phyloP scores from a whole-genome alignment of 2,797 vertebrate genomes.

The Psittacula echo region DNA sequence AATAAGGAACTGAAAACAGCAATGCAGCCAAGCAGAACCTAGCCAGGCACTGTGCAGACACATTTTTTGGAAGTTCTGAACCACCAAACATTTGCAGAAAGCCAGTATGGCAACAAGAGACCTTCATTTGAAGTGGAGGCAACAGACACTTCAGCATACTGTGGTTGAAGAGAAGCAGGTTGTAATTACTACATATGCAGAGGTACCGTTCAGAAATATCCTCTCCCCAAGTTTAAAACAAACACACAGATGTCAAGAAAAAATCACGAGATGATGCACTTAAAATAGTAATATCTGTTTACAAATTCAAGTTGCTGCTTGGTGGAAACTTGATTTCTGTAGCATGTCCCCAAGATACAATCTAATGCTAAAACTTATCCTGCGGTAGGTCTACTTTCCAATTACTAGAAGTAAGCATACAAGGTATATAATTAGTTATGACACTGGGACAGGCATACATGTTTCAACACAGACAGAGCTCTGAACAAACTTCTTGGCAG shows the following conservation, averaged over 20 bases:
- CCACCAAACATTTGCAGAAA: slow-evolving; percentile 11
- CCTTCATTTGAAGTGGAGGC: slow-evolving; percentile 52
- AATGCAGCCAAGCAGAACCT: slow-evolving; percentile 10
- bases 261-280: slow-evolving; percentile 57
- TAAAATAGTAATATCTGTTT: slow-evolving; percentile 77
- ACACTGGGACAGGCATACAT: slow-evolving; percentile 80
- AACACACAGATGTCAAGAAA: slow-evolving; percentile 69
- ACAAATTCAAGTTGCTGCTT: slow-evolving; percentile 75
- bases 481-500: slow-evolving; percentile 81
- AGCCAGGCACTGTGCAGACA: background rate
- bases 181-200: slow-evolving; percentile 48
- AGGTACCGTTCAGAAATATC: slow-evolving; percentile 43
- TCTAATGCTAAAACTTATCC: slow-evolving; percentile 76
- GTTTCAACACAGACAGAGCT: slow-evolving; percentile 79
- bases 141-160: slow-evolving; percentile 51
- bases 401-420: slow-evolving; percentile 79
- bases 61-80: background rate
- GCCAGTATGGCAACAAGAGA: background rate
- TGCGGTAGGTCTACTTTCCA: slow-evolving; percentile 82
- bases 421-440: slow-evolving; percentile 82
- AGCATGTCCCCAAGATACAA: slow-evolving; percentile 79
- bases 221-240: slow-evolving; percentile 48
- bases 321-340: slow-evolving; percentile 74
- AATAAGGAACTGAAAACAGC: background rate
- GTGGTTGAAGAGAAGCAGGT: slow-evolving; percentile 35